Percentiles rank a stretch among this genome's conserved stretches.
Conservation (phyloP, 2,797 vertebrate species). For the Siniperca scherzeri region DNA sequence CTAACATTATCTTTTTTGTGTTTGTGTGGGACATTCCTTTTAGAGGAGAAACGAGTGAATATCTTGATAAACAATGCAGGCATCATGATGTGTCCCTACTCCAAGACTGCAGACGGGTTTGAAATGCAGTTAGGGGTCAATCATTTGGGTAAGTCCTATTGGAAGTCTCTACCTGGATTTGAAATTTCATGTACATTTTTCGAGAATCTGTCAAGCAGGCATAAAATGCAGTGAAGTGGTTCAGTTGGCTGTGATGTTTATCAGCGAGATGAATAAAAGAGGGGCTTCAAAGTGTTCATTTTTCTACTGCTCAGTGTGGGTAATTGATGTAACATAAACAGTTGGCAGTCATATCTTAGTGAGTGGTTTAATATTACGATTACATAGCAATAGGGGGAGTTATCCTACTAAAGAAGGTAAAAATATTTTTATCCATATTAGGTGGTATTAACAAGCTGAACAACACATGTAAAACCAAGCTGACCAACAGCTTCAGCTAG, state of each 20-base stretch:
- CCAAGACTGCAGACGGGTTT: conserved; percentile 86
- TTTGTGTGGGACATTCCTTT: conserved; percentile 41
- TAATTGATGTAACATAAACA: neutral
- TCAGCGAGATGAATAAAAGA: neutral
- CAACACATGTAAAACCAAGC: neutral
- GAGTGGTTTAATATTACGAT: neutral
- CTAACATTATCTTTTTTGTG: neutral
- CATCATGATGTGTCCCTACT: conserved; percentile 89
- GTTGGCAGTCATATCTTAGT: neutral
- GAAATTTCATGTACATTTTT: neutral
- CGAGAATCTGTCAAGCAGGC: neutral
- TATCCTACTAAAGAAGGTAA: neutral
- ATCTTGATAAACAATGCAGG: conserved; percentile 89
- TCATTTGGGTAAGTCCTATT: conserved; percentile 83
- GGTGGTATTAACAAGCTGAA: neutral
- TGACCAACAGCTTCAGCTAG: neutral
- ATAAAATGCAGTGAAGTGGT: neutral
- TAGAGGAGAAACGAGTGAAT: conserved; percentile 86
- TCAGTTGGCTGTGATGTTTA: neutral
- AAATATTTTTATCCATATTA: neutral
- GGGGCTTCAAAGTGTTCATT: neutral
- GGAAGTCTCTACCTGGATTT: neutral
- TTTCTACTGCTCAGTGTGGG: neutral
- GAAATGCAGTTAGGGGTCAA: conserved; percentile 89
- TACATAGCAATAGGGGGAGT: neutral